Conservation (phyloP, 2,113 vertebrate genomes). For the human region GRCh38 chr3:127173501-127174000, state of each 20-base stretch:
- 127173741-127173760: neutral
- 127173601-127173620: too few species aligned
- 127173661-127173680: neutral
- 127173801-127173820: rapidly evolving
- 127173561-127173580: neutral
- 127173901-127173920: neutral
- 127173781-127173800: neutral
- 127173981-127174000: too few species aligned
- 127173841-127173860: rapidly evolving
- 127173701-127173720: neutral
- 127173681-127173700: neutral
- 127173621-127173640: neutral
- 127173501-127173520: neutral
- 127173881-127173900: neutral
- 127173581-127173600: neutral
- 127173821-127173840: neutral
- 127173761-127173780: neutral
- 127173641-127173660: neutral
- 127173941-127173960: neutral
- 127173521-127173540: neutral
- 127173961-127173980: neutral
- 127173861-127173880: neutral
- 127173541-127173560: neutral
- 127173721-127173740: neutral
- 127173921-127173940: neutral